Evolutionary conservation across 2,113 vertebrate species (phyloP), one percentile per base, ranked within the genome.

Genomic region (Solea solea): DNA sequence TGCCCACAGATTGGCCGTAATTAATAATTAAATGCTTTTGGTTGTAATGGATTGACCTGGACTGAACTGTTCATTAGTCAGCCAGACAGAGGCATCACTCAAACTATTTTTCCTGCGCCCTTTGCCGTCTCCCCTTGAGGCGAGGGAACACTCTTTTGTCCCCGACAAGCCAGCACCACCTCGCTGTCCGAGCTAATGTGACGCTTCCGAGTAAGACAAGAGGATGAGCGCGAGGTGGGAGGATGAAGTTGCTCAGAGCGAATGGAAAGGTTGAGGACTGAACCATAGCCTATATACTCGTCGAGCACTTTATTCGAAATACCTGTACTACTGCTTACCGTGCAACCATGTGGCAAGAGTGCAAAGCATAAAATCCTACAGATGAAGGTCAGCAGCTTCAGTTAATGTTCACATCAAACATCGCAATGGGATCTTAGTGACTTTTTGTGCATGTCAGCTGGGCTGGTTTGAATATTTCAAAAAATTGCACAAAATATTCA

Each of bases 1-100:
- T 93, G 93, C 94, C 89, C 95, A 92, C 95, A 93, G 96, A 97
- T 96, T 94, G 95, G 89, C 92, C 92, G 93, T 97, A 97, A 98
- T 98, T 98, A 98, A 98, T 98, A 98, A 97, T 98, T 97, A 98
- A 98, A 95, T 93, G 93, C 91, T 94, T 95, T 92, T 92, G 80
- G 90, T 96, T 97, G 96, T 98, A 97, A 97, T 97, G 96, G 96
- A 95, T 97, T 98, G 96, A 97, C 96, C 97, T 89, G 56, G 25
- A 81, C 86, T 96, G 96, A 97, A 95, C 96, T 93, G 93, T 95
- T 97, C 97, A 97, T 98, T 98, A 98, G 94, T 97, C 96, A 96
- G 93, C 80, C 90, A 80, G 93, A 94, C 94, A 92, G 93, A 97
- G 93, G 93, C 95, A 96, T 98, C 96, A 95, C 92, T 98, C 96